Conservation (phyloP, 2,113 vertebrate genomes). For the Nanger granti region DNA sequence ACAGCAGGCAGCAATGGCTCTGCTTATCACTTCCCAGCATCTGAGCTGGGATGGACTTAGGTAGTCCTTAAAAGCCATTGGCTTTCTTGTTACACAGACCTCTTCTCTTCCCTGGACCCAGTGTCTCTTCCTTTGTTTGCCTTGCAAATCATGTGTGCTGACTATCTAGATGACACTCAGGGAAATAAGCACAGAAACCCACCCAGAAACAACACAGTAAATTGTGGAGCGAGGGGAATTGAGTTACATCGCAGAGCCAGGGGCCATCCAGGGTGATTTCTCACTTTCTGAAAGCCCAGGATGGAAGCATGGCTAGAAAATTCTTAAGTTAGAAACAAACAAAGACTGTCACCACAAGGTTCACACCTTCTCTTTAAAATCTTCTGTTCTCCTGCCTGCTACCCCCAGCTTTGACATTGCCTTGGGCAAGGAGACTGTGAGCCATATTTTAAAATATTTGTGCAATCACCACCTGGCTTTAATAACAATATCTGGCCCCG, state of each 20-base stretch:
- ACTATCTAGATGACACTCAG: constrained; percentile 65
- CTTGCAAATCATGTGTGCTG: background rate
- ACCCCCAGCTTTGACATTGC: background rate
- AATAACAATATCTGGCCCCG: constrained; percentile 15
- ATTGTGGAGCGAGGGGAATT: constrained; percentile 40
- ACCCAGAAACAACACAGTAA: constrained; percentile 54
- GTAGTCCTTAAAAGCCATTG: constrained; percentile 51
- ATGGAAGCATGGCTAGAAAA: background rate
- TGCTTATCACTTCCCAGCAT: background rate
- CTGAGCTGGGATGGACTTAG: constrained; percentile 49
- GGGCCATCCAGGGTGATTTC: background rate
- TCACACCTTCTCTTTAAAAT: constrained; percentile 41
- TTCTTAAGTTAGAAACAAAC: constrained; percentile 35
- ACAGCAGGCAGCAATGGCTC: background rate
- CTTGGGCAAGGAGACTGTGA: background rate
- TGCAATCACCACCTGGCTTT: constrained; percentile 46
- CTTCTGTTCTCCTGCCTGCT: background rate
- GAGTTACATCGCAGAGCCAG: background rate
- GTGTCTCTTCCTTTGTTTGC: constrained; percentile 68
- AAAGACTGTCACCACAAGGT: constrained; percentile 29
- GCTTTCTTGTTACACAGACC: background rate
- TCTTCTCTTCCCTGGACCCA: constrained; percentile 54
- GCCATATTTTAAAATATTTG: constrained; percentile 23
- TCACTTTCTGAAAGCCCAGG: background rate
- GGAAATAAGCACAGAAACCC: constrained; percentile 65